Evolutionary conservation across 2,888 invertebrate genomes (phyloP).

Genomic region (Lymantria dispar): DNA sequence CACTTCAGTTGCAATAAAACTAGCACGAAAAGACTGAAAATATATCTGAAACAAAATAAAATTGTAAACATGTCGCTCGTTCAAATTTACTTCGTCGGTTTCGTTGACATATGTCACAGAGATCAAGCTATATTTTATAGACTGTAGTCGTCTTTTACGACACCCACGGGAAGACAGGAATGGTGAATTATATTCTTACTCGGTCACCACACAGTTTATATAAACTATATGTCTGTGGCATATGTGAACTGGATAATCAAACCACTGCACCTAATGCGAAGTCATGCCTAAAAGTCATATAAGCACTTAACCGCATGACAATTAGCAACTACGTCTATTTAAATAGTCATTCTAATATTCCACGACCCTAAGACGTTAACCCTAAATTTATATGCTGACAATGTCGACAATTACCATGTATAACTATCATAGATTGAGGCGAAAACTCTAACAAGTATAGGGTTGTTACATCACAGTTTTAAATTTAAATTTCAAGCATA

Average conservation of each 20-base stretch:
- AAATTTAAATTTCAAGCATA: too few species aligned
- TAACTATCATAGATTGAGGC: conserved; percentile 40
- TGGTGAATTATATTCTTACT: too few species aligned
- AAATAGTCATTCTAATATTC: conserved; percentile 7
- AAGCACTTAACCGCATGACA: neutral
- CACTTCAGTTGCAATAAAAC: too few species aligned
- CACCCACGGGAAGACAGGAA: too few species aligned
- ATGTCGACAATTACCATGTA: conserved; percentile 52
- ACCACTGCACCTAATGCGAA: neutral
- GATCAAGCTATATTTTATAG: too few species aligned
- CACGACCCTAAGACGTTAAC: conserved; percentile 32
- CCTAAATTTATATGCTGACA: conserved; percentile 38
- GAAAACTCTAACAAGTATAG: conserved; percentile 13
- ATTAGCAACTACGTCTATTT: conserved; percentile 4
- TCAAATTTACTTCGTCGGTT: too few species aligned
- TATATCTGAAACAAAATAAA: too few species aligned
- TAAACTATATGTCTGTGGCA: neutral
- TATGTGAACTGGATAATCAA: neutral
- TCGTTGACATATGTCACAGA: too few species aligned
- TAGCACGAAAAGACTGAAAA: too few species aligned
- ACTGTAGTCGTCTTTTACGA: too few species aligned
- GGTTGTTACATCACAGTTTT: conserved; percentile 1
- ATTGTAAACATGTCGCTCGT: too few species aligned
- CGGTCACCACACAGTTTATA: too few species aligned
- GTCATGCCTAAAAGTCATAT: neutral